phyloP scores from a whole-genome alignment of 2,113 vertebrate species.

The Plotosus lineatus region DNA sequence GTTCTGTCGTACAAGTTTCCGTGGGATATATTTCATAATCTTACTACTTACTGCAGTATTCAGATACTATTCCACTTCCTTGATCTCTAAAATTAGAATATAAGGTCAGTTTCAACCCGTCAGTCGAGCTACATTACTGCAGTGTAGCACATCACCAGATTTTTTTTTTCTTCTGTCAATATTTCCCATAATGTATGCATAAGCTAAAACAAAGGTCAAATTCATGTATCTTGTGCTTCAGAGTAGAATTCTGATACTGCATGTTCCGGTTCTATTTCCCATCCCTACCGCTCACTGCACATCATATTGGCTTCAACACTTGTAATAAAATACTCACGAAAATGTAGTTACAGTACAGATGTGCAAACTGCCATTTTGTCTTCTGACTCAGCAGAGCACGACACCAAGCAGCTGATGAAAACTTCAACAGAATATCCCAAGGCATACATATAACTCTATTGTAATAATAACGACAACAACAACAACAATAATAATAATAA shows the following conservation, averaged over 20 bases:
- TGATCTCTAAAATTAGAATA: not conserved
- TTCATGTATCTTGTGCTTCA: not conserved
- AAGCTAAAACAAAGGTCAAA: not conserved
- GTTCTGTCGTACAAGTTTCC: not conserved
- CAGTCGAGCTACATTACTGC: no score
- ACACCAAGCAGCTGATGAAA: not conserved
- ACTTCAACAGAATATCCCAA: not conserved
- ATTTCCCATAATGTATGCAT: not conserved
- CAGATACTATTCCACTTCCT: not conserved
- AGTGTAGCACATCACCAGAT: not conserved
- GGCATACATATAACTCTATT: not conserved
- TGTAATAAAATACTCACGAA: constrained; percentile 3
- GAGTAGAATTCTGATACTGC: no score
- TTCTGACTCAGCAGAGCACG: constrained; percentile 40
- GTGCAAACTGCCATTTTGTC: constrained; percentile 40
- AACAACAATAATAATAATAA: not conserved
- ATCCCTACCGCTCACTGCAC: not conserved
- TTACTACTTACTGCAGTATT: not conserved
- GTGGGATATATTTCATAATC: not conserved
- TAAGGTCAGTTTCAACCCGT: not conserved
- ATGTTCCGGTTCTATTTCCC: no score
- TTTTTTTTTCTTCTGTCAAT: not conserved
- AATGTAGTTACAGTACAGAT: not conserved
- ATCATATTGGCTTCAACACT: not conserved
- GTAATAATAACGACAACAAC: not conserved